These are phyloP conservation scores for Eolophus roseicapilla DNA, from an alignment of 2,113 vertebrate genomes.

Conservation along the genomic window DNA sequence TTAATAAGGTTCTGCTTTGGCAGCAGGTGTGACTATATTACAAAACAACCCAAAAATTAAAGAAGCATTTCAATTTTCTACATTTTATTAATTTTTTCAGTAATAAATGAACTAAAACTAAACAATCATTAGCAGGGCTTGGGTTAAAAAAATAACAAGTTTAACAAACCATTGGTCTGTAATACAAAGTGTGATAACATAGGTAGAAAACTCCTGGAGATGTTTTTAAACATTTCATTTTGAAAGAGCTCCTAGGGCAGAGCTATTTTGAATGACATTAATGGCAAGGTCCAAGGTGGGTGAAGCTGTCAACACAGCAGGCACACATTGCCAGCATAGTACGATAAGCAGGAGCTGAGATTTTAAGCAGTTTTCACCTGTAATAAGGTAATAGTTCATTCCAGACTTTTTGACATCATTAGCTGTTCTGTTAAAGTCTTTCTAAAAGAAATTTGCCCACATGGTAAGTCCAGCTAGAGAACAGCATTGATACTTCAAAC, in stretches of 20 bases:
- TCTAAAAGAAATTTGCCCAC: neutral
- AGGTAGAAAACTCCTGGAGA: neutral
- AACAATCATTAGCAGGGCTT: neutral
- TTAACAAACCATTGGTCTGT: neutral
- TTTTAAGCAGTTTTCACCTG: neutral
- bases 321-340: neutral
- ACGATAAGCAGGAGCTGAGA: neutral
- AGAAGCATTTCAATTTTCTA: neutral
- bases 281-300: neutral
- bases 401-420: neutral
- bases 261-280: neutral
- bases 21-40: neutral
- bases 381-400: neutral
- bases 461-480: neutral
- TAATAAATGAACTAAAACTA: neutral
- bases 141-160: neutral
- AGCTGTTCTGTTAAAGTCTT: neutral
- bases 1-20: neutral
- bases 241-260: neutral
- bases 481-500: neutral
- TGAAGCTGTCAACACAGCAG: neutral
- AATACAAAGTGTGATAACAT: neutral
- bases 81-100: neutral
- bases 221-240: neutral
- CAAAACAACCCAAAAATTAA: neutral